Evolutionary conservation across 37 sponge, comb jelly and placozoan genomes (phyloP).

Genomic region (Chondrilla cf. caribensis): DNA sequence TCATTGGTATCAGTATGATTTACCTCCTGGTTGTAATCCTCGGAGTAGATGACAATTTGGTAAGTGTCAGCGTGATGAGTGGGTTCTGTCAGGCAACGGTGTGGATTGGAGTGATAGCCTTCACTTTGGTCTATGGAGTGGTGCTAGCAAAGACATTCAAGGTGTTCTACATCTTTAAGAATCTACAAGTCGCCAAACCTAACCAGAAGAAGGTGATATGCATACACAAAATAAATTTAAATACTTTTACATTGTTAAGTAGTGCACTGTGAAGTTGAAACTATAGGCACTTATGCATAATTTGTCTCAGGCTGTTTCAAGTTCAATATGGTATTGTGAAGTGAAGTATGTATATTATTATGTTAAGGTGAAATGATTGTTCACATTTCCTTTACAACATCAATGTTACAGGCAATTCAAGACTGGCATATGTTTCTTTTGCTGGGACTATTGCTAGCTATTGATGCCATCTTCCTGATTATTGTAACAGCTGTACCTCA

Average conservation of each 20-base stretch:
- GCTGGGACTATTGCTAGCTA: slow-evolving; percentile 25
- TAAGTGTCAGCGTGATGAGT: neutral
- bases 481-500: slow-evolving; percentile 36
- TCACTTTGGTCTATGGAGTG: slow-evolving; percentile 57
- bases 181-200: neutral
- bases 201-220: neutral
- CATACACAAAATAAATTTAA: neutral
- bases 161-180: too few species aligned
- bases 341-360: too few species aligned
- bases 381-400: too few species aligned
- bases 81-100: slow-evolving; percentile 10
- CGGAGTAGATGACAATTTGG: slow-evolving; percentile 48
- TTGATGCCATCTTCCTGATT: slow-evolving; percentile 36
- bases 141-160: slow-evolving; percentile 56
- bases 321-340: too few species aligned
- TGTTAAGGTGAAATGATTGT: too few species aligned
- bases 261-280: neutral
- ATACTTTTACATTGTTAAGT: too few species aligned
- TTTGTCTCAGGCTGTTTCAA: too few species aligned
- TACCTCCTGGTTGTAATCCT: slow-evolving; percentile 58
- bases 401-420: slow-evolving; percentile 48
- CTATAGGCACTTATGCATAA: too few species aligned
- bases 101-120: slow-evolving; percentile 52
- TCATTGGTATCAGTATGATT: slow-evolving; percentile 41
- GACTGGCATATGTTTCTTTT: slow-evolving; percentile 43